phyloP scores from a whole-genome alignment of 2,113 vertebrate genomes.

The Chiloscyllium plagiosum region DNA sequence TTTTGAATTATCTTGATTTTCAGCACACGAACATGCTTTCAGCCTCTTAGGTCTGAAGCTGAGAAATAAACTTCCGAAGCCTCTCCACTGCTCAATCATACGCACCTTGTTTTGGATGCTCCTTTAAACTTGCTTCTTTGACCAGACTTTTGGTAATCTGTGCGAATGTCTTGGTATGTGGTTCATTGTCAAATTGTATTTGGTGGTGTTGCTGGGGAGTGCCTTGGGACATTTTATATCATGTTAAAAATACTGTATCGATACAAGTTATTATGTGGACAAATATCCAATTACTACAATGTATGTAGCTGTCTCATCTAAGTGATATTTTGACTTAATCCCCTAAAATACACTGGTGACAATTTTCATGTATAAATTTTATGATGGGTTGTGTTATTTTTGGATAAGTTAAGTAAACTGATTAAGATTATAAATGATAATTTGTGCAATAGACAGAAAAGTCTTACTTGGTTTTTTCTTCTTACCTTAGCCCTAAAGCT shows the following conservation, averaged over 20 bases:
- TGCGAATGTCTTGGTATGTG: neutral
- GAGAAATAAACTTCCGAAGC: neutral
- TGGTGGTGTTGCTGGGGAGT: neutral
- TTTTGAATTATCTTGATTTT: neutral
- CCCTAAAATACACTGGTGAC: neutral
- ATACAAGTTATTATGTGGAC: neutral
- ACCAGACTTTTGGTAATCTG: neutral
- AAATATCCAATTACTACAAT: neutral
- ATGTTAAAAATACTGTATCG: neutral
- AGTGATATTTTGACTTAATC: neutral
- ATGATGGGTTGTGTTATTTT: neutral
- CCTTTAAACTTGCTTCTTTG: neutral
- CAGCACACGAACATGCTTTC: neutral
- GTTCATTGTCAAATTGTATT: neutral
- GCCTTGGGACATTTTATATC: neutral
- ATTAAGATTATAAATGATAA: neutral
- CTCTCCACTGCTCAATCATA: neutral
- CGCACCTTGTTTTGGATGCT: neutral
- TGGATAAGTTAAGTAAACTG: neutral
- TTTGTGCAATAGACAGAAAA: neutral
- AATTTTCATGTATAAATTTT: neutral
- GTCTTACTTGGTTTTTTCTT: neutral
- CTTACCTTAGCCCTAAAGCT: neutral
- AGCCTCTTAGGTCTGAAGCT: neutral
- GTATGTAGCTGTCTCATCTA: neutral